Percentiles rank a stretch among this genome's conserved stretches.
Conservation (phyloP, 2,888 invertebrate species). For the Lasioglossum morio region DNA sequence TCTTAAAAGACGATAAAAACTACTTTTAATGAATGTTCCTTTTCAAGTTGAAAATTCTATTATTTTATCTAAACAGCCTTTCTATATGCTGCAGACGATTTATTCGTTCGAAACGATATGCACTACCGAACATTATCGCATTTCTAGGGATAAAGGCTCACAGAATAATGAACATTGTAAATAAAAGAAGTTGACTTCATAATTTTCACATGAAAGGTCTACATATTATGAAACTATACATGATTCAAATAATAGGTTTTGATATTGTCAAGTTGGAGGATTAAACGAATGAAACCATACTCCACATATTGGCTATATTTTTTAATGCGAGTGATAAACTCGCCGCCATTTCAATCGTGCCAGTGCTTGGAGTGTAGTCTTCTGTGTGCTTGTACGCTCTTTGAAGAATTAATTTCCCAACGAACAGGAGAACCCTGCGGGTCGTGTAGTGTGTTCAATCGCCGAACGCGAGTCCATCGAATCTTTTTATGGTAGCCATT, state of each 20-base stretch:
- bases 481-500: too few species aligned
- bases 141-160: too few species aligned
- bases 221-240: background rate
- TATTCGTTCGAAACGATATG: too few species aligned
- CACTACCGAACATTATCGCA: too few species aligned
- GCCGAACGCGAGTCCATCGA: background rate
- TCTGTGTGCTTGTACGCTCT: background rate
- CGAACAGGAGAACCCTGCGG: background rate
- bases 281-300: background rate
- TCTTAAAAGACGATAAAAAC: too few species aligned
- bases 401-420: background rate
- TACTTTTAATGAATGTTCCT: too few species aligned
- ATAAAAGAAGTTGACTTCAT: too few species aligned
- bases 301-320: background rate
- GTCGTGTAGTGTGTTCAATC: background rate
- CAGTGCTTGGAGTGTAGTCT: background rate
- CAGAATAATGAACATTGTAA: too few species aligned
- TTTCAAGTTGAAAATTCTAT: too few species aligned
- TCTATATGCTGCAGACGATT: too few species aligned
- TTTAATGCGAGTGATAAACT: background rate
- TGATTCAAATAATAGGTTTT: background rate
- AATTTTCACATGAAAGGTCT: background rate
- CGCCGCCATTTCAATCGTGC: background rate
- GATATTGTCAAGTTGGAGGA: background rate
- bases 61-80: too few species aligned